These are phyloP conservation scores for Conus ventricosus DNA, from an alignment of 1,140 invertebrate species.

Conservation along the genomic window DNA sequence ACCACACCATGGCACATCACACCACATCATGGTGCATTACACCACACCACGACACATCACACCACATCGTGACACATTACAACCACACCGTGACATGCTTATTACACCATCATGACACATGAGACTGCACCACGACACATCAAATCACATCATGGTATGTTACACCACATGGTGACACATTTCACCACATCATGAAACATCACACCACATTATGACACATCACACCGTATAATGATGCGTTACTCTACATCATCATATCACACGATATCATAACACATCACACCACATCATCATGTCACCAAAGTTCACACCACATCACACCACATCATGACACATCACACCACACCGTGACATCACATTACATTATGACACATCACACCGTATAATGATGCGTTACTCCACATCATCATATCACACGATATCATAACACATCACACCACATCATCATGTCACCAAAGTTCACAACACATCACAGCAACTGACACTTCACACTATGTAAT, in stretches of 20 bases:
- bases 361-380: too few relatives aligned
- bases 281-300: neutral
- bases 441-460: neutral
- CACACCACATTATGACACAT: neutral
- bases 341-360: too few relatives aligned
- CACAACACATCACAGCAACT: too few relatives aligned
- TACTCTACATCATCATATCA: neutral
- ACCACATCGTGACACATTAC: conserved; percentile 40
- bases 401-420: neutral
- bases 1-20: too few relatives aligned
- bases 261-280: neutral
- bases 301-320: neutral
- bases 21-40: too few relatives aligned
- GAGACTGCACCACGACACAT: neutral
- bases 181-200: neutral
- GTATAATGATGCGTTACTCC: too few relatives aligned
- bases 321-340: neutral
- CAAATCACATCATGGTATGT: neutral
- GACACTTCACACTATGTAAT: too few relatives aligned
- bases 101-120: neutral
- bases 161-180: neutral
- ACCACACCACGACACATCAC: too few relatives aligned
- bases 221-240: too few relatives aligned
- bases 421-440: neutral
- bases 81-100: neutral